Percentiles rank a stretch among this genome's conserved stretches.
Evolutionary conservation across 1,140 invertebrate species (phyloP).

Genomic region (Portunus trituberculatus): DNA sequence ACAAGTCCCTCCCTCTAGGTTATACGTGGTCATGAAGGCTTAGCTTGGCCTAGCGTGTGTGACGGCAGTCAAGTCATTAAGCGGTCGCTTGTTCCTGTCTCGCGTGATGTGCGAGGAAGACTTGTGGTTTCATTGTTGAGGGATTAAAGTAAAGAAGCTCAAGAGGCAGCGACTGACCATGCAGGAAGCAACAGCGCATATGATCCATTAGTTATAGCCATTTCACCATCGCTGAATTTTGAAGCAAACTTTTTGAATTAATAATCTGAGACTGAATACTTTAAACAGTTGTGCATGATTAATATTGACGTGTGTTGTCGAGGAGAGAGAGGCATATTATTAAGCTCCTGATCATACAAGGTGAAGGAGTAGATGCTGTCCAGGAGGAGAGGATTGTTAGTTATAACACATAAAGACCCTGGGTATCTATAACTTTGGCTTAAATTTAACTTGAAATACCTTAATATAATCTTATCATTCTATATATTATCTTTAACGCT

Average conservation of each 20-base stretch:
- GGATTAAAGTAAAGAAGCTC: slow-evolving; percentile 28
- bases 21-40: neutral
- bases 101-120: neutral
- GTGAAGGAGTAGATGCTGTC: slow-evolving; percentile 64
- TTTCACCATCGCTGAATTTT: slow-evolving; percentile 74
- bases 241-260: slow-evolving; percentile 44
- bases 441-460: slow-evolving; percentile 64
- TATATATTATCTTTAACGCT: slow-evolving; percentile 61
- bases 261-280: slow-evolving; percentile 41
- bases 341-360: slow-evolving; percentile 39
- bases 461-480: slow-evolving; percentile 64
- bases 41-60: neutral
- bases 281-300: slow-evolving; percentile 42
- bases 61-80: neutral
- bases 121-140: neutral
- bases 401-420: slow-evolving; percentile 62
- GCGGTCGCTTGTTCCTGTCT: neutral
- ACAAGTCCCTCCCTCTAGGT: neutral
- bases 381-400: slow-evolving; percentile 70
- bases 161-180: slow-evolving; percentile 57
- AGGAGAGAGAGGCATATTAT: slow-evolving; percentile 51
- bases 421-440: slow-evolving; percentile 55
- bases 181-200: slow-evolving; percentile 63
- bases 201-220: slow-evolving; percentile 69
- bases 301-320: slow-evolving; percentile 65